These are phyloP conservation scores for Wasmannia auropunctata DNA, from an alignment of 1,140 invertebrate genomes.

Conservation along the genomic window DNA sequence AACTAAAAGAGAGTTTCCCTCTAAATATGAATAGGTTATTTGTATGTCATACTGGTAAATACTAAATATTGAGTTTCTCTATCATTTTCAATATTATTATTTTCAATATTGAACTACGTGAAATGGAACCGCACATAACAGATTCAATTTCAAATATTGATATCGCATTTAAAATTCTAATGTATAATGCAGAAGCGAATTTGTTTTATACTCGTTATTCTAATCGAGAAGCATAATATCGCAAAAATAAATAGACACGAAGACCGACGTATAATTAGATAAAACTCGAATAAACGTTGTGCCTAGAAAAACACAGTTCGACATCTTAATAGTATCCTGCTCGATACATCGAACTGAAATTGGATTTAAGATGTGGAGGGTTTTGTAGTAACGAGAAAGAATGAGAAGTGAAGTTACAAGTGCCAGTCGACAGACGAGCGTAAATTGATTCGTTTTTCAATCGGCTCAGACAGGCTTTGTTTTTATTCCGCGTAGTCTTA, in stretches of 20 bases:
- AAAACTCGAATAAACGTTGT: constrained; percentile 20
- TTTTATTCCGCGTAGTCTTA: constrained; percentile 46
- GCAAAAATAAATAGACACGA: not conserved
- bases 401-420: not conserved
- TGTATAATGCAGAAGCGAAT: not conserved
- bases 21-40: not conserved
- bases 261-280: constrained; percentile 24
- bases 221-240: not conserved
- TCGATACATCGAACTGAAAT: constrained; percentile 46
- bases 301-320: constrained; percentile 7
- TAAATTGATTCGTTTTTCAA: constrained; percentile 56
- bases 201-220: not conserved
- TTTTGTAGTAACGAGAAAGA: constrained; percentile 25
- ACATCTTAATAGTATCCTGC: not conserved
- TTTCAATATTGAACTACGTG: not conserved
- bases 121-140: not conserved
- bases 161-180: constrained; percentile 9
- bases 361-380: constrained; percentile 39
- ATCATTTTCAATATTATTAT: not conserved
- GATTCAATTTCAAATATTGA: constrained; percentile 6
- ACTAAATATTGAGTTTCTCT: constrained; percentile 4
- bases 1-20: not conserved
- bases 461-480: constrained; percentile 34
- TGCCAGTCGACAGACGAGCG: not conserved
- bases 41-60: not conserved